These are phyloP conservation scores for Dermatemys mawii DNA, from an alignment of 2,113 vertebrate genomes.

Conservation along the genomic window DNA sequence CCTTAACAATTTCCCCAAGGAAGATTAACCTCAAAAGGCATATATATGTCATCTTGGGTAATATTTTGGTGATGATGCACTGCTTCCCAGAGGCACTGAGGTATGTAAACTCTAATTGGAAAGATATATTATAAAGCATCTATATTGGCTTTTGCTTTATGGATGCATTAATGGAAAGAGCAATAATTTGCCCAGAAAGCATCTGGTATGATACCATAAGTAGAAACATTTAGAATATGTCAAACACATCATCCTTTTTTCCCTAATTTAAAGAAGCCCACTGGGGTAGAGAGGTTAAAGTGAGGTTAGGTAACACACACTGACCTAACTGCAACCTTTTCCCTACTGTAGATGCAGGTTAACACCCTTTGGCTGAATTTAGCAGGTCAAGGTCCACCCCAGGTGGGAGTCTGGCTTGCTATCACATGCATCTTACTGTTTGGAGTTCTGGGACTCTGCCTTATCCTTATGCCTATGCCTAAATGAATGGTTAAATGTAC, in stretches of 20 bases:
- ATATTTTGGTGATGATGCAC: slow-evolving; percentile 12
- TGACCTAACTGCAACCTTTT: background rate
- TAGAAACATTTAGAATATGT: background rate
- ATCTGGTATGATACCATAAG: background rate
- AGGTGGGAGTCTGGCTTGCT: background rate
- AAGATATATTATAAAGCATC: background rate
- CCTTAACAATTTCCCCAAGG: background rate
- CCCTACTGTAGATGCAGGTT: background rate
- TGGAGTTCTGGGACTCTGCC: background rate
- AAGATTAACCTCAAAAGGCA: background rate
- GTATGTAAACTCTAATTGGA: background rate
- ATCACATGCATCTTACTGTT: background rate
- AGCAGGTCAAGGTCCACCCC: background rate
- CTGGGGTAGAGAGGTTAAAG: no score
- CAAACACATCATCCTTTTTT: background rate
- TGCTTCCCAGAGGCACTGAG: background rate
- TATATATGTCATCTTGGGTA: background rate
- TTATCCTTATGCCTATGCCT: background rate
- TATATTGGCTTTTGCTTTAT: background rate
- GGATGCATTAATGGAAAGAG: background rate
- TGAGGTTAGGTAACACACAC: background rate
- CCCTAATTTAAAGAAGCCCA: no score
- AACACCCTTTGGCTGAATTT: background rate
- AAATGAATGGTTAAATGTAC: background rate
- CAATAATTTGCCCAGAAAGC: background rate